Conservation (phyloP, 2,888 invertebrate species). For the Mycalesis mineus region DNA sequence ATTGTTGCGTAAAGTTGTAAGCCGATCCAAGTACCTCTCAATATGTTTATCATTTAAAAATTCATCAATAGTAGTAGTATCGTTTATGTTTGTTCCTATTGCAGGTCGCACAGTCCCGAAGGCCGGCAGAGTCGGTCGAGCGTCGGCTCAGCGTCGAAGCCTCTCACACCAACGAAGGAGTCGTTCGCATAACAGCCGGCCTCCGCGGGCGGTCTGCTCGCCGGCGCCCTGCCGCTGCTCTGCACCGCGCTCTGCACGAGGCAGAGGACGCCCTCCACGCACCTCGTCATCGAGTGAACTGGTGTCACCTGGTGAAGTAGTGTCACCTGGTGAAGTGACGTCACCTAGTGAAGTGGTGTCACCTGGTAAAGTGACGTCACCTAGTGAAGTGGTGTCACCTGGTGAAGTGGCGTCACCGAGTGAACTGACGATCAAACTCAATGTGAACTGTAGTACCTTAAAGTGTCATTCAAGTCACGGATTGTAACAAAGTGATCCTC, state of each 20-base stretch:
- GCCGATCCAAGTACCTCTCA: too few relatives aligned
- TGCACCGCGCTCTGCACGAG: constrained; percentile 68
- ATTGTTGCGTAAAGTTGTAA: too few relatives aligned
- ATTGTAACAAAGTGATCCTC: too few relatives aligned
- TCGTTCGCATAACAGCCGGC: constrained; percentile 68
- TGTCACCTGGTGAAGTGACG: constrained; percentile 27
- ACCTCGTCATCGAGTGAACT: constrained; percentile 46
- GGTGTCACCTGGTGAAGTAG: constrained; percentile 27
- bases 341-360: not conserved
- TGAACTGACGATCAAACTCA: too few relatives aligned
- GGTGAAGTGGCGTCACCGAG: too few relatives aligned
- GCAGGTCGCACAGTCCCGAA: constrained; percentile 64
- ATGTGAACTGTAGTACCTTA: too few relatives aligned
- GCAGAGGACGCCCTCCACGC: constrained; percentile 48
- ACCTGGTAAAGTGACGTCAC: not conserved
- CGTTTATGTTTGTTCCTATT: not conserved
- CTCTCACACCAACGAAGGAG: constrained; percentile 59
- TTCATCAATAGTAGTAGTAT: too few relatives aligned
- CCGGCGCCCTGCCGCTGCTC: constrained; percentile 59
- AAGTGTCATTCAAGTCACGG: too few relatives aligned
- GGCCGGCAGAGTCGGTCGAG: constrained; percentile 65
- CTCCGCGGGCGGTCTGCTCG: constrained; percentile 54
- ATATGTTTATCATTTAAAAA: too few relatives aligned
- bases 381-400: too few relatives aligned
- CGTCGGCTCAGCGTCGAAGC: constrained; percentile 55